These are phyloP conservation scores for Stigmatopora argus DNA, from an alignment of 2,113 vertebrate species.

Conservation along the genomic window DNA sequence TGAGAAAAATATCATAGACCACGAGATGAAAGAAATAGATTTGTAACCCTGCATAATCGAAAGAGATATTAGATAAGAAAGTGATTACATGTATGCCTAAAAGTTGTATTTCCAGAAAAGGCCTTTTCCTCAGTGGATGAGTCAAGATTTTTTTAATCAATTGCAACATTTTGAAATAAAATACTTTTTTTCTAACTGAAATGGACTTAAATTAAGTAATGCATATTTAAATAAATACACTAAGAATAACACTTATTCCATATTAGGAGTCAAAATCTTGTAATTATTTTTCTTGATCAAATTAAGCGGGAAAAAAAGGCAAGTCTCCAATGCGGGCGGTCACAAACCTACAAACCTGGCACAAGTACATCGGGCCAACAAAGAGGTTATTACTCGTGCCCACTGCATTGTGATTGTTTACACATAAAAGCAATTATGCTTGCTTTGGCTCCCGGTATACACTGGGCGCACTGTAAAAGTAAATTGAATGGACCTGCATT, in stretches of 20 bases:
- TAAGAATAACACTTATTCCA: not conserved
- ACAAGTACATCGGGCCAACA: conserved; percentile 10
- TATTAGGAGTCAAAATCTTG: not conserved
- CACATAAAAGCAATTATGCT: conserved; percentile 14
- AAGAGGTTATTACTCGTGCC: conserved; percentile 34
- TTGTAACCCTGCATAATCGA: no score
- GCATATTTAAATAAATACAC: not conserved
- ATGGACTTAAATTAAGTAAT: not conserved
- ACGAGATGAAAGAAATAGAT: no score
- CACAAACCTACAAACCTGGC: conserved; percentile 47
- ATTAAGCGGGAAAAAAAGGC: conserved; percentile 7
- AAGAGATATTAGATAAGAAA: no score
- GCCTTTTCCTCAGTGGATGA: no score
- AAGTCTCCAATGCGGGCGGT: conserved; percentile 42
- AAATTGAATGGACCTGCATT: conserved; percentile 1
- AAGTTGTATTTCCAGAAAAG: no score
- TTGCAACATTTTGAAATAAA: no score
- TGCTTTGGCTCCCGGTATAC: not conserved
- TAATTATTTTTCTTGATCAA: not conserved
- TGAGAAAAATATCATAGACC: no score
- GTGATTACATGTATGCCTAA: no score
- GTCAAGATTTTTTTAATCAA: no score
- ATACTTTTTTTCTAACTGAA: not conserved
- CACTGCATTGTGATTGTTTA: conserved; percentile 35
- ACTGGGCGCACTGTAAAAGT: not conserved